Base-by-base conservation (phyloP, 2,113 vertebrate species). In the Mugil cephalus region DNA sequence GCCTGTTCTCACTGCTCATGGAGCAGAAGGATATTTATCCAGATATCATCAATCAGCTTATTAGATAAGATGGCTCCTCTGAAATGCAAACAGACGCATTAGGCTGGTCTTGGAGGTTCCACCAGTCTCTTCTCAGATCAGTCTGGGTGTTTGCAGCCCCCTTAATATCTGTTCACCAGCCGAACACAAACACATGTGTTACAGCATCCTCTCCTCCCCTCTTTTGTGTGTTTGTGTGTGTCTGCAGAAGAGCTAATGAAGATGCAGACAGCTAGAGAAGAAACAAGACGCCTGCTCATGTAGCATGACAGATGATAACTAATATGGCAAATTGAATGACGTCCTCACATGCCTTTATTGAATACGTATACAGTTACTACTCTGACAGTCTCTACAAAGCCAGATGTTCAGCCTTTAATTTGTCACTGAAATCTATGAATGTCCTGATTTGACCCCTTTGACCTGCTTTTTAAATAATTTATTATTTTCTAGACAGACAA, bases 11-110 rank as follows among this genome's bases (percentile, higher is more conserved):
- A 53, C 21, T 30, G 24, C 24, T 30, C 24, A 30, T 30, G 3
- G 24, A 30, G 24, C 24, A 30, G 24, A 30, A 30, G 24, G 24
- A 30, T 30, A 30, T 30, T 30, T 30, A 30, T 30, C 78, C 80
- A 77, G 73, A 87, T 71, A 71, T 76, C 52, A 87, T 86, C 85
- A 79, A 77, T 89, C 62, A 82, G 62, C 68, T 36, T 73, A 81
- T 85, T 80, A 77, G 65, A 85, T 73, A 77, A 68, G 45, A 34
- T 30, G 48, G 62, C 59, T 74, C 68, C 68, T 48, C 54, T 43
- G 59, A 77, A 66, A 79, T 63, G 60, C 35, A 62, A 54, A 74
- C 51, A 30, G 19, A 60, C 9, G 51, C 24, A 51, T 12, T 50
- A 73, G 30, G 64, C 75, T 48, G 58, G 45, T 24, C 65, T 14